phyloP scores from a whole-genome alignment of 1,140 invertebrate genomes.

The Helicorthomorpha holstii region DNA sequence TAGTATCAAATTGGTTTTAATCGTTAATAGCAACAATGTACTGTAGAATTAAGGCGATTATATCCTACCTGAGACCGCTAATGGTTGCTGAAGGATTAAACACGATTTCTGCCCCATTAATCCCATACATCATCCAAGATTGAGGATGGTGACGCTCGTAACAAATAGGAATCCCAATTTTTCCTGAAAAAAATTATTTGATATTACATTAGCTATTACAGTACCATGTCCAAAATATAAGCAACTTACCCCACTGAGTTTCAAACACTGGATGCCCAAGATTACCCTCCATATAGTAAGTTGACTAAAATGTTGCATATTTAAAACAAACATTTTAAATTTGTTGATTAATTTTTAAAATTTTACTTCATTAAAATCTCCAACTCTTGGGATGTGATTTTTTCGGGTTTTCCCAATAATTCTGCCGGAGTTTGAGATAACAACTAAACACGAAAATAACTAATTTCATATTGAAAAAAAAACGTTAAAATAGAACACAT shows the following conservation, averaged over 20 bases:
- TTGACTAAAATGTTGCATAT: not conserved
- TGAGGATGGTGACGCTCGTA: constrained; percentile 95
- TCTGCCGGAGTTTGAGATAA: constrained; percentile 71
- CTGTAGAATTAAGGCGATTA: not conserved
- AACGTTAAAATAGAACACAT: too few species aligned
- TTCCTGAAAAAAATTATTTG: constrained; percentile 38
- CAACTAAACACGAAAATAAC: constrained; percentile 36
- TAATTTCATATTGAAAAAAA: too few species aligned
- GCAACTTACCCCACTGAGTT: constrained; percentile 35
- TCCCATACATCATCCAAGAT: constrained; percentile 92
- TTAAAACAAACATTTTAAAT: constrained; percentile 2
- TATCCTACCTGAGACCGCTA: constrained; percentile 35
- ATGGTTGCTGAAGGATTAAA: constrained; percentile 98
- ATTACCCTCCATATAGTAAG: constrained; percentile 82
- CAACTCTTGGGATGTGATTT: constrained; percentile 94
- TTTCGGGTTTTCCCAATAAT: constrained; percentile 91
- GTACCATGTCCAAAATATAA: not conserved
- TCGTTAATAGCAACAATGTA: too few species aligned
- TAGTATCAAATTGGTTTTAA: too few species aligned
- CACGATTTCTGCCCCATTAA: constrained; percentile 98
- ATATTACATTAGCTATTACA: not conserved
- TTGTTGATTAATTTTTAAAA: not conserved
- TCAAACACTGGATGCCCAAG: constrained; percentile 84
- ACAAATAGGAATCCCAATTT: constrained; percentile 91
- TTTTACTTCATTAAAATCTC: constrained; percentile 83